phyloP scores from a whole-genome alignment of 2,113 vertebrate genomes.

The Phyllopteryx taeniolatus region DNA sequence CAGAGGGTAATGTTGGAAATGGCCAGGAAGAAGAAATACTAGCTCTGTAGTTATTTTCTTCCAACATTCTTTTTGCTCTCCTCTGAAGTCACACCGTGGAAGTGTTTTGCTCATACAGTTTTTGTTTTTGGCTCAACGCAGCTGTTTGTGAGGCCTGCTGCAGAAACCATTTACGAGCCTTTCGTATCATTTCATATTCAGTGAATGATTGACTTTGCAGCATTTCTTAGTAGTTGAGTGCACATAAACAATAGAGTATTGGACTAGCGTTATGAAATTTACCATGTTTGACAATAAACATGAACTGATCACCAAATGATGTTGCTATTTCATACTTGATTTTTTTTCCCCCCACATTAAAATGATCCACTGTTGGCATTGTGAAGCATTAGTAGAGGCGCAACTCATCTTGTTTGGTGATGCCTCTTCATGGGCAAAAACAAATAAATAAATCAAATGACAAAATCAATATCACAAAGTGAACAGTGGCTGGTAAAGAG shows the following conservation, averaged over 20 bases:
- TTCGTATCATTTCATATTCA: background rate
- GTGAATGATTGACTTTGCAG: background rate
- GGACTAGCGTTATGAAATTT: background rate
- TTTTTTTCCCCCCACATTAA: background rate
- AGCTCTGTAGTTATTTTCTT: too few species aligned
- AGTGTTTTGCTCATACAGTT: too few species aligned
- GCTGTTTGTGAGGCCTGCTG: too few species aligned
- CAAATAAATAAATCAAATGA: background rate
- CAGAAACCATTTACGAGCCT: too few species aligned
- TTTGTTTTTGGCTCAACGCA: too few species aligned
- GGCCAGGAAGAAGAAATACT: background rate
- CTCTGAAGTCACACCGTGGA: too few species aligned
- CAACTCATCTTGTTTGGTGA: background rate
- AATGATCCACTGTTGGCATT: background rate
- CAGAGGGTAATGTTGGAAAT: too few species aligned
- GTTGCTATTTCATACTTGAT: background rate
- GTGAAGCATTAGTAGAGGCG: background rate
- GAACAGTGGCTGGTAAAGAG: background rate
- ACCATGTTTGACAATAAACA: background rate
- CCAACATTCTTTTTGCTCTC: too few species aligned
- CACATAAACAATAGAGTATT: background rate
- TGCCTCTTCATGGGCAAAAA: background rate
- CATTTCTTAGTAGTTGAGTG: background rate
- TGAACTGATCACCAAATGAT: background rate
- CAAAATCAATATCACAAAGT: background rate